Evolutionary conservation across 2,888 invertebrate species (phyloP), one percentile per base, ranked within the genome.

Genomic region (Synanthedon vespiformis): DNA sequence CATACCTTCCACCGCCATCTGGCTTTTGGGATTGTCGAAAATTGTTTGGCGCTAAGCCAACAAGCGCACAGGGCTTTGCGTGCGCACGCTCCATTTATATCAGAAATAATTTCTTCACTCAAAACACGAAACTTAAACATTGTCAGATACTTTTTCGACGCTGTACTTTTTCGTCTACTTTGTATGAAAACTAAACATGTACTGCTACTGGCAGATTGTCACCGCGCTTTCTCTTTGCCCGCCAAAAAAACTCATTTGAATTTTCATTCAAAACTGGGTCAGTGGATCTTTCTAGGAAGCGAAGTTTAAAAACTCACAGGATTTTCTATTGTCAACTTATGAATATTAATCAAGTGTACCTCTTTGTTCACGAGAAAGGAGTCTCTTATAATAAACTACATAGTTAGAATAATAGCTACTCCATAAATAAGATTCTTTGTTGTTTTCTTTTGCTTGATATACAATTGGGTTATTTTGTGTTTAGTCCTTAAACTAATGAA

Each of bases 231-330:
- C 87, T 84, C 83, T 83, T 80, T 69, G 58, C 68, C 56, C 55
- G 79, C 80, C 65, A 77, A 85, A 81, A 76, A 86, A 84, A 77
- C 75, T 80, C 65, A 84, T 87, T 87, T 87, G 78, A 85, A 87
- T 87, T 78, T 79, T 74, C 62, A 77, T 76, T 74, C 74, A 79
- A 80, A 83, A 81, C 74, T 83, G 78, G 81, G 77, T 73, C 79
- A 80, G 59, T 58, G 57, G 57, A 65, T 63, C 67, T 69, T 82
- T 83, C 83, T 74, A 62, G 63, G 83, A 82, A 82, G 56, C 61
- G 62, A 56, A 69, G 59, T 56, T 62, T 67, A 64, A 61, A 57
- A 56, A 34, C 10, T 22, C 22, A 50, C 54, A n/a, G 2, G 13
- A 44, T 44, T 44, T 13, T 13, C 44, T 13, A 44, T 44, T 44